Evolutionary conservation across 2,113 vertebrate species (phyloP).

Genomic region (Cervus canadensis): DNA sequence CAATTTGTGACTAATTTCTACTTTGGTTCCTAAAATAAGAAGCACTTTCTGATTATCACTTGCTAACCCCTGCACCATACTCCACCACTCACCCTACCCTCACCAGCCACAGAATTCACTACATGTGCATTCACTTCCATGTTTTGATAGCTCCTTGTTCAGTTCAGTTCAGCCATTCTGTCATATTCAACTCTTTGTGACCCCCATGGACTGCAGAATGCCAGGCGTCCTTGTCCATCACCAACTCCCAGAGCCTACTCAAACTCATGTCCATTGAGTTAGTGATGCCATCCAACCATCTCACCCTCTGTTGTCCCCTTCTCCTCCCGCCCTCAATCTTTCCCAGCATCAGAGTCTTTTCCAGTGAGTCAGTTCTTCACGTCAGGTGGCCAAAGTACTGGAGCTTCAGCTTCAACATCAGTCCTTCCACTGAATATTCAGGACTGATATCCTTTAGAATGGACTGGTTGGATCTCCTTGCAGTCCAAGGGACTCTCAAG

Average conservation of each 20-base stretch:
- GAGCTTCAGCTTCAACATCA: background rate
- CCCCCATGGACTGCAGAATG: background rate
- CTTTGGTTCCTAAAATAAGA: background rate
- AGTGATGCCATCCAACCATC: background rate
- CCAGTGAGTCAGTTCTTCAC: background rate
- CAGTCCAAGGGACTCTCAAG: background rate
- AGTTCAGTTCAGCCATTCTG: background rate
- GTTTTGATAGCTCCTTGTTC: background rate
- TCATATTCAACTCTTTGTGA: background rate
- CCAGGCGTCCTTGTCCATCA: background rate
- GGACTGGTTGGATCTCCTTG: background rate
- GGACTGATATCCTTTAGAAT: background rate
- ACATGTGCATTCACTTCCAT: background rate
- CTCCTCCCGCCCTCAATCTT: background rate
- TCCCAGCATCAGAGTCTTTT: background rate
- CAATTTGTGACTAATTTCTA: background rate
- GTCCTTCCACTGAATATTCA: background rate
- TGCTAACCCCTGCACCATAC: background rate
- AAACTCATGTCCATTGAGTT: background rate
- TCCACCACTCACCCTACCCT: background rate
- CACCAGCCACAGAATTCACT: background rate
- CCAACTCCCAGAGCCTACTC: background rate
- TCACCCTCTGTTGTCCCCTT: background rate
- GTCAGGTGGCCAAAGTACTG: background rate
- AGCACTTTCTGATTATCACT: background rate